phyloP scores from a whole-genome alignment of 2,888 invertebrate species.

The Zonitis immaculata region DNA sequence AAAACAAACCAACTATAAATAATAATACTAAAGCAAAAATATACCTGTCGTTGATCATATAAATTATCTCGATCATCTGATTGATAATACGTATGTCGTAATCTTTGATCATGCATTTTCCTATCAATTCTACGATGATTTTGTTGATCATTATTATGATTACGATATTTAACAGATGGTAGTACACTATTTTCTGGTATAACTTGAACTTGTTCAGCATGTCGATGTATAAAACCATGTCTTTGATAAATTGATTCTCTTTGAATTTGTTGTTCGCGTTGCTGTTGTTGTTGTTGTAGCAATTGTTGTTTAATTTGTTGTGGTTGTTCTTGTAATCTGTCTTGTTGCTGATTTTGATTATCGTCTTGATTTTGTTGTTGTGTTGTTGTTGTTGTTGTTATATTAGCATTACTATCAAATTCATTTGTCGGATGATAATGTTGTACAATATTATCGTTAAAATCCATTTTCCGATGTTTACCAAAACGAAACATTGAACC shows the following conservation, averaged over 20 bases:
- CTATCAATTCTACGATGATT: constrained; percentile 31
- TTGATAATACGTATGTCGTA: constrained; percentile 57
- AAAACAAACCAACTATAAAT: too few species aligned
- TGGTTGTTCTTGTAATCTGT: constrained; percentile 4
- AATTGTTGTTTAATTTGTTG: constrained; percentile 16
- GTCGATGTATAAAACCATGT: constrained; percentile 43
- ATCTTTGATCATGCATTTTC: constrained; percentile 53
- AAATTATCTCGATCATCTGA: constrained; percentile 52
- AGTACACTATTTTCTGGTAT: constrained; percentile 45
- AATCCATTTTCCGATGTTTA: constrained; percentile 58
- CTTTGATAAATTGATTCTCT: constrained; percentile 42
- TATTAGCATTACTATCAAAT: constrained; percentile 37
- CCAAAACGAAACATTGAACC: constrained; percentile 74
- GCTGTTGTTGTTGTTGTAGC: constrained; percentile 13
- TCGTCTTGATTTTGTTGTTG: constrained; percentile 26
- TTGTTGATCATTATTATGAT: constrained; percentile 35
- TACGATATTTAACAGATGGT: constrained; percentile 41
- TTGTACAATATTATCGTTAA: constrained; percentile 36
- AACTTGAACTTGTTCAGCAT: constrained; percentile 47
- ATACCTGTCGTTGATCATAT: constrained; percentile 45
- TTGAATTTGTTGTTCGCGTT: constrained; percentile 14
- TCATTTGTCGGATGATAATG: constrained; percentile 42
- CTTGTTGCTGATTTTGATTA: constrained; percentile 29
- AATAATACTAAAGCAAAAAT: too few species aligned
- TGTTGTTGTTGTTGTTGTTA: constrained; percentile 41